Evolutionary conservation across 2,888 invertebrate species (phyloP), one percentile per base, ranked within the genome.

Genomic region (Micropterix aruncella): DNA sequence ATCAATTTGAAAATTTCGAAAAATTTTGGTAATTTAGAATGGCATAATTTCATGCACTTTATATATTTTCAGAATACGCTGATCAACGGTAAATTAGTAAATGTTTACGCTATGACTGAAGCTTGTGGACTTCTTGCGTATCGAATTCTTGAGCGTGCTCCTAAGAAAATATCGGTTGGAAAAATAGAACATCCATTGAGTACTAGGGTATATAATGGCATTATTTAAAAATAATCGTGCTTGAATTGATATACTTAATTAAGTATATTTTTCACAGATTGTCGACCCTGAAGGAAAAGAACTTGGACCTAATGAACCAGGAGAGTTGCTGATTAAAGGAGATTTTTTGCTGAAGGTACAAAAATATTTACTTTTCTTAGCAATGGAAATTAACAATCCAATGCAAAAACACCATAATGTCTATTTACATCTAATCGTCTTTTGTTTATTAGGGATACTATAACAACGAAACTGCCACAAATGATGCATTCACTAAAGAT

Each of bases 361-460:
- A n/a, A n/a, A n/a, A n/a, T n/a, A n/a, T n/a, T n/a, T n/a, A n/a
- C n/a, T n/a, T n/a, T n/a, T n/a, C n/a, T n/a, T n/a, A n/a, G n/a
- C n/a, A n/a, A n/a, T n/a, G n/a, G n/a, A n/a, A n/a, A n/a, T n/a
- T n/a, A n/a, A n/a, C n/a, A n/a, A n/a, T n/a, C n/a, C n/a, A n/a
- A n/a, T n/a, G n/a, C n/a, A n/a, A n/a, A n/a, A n/a, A n/a, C n/a
- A n/a, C n/a, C n/a, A n/a, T n/a, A n/a, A n/a, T n/a, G n/a, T n/a
- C n/a, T n/a, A n/a, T n/a, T n/a, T n/a, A n/a, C n/a, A n/a, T n/a
- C n/a, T n/a, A n/a, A n/a, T n/a, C n/a, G n/a, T n/a, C n/a, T n/a
- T n/a, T n/a, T n/a, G n/a, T n/a, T n/a, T n/a, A n/a, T n/a, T n/a
- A 27, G 48, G 76, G 75, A 0, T 80, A 80, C 54, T 61, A 63